Evolutionary conservation across 1,140 invertebrate genomes (phyloP).

Genomic region (Rhagoletis zephyria): DNA sequence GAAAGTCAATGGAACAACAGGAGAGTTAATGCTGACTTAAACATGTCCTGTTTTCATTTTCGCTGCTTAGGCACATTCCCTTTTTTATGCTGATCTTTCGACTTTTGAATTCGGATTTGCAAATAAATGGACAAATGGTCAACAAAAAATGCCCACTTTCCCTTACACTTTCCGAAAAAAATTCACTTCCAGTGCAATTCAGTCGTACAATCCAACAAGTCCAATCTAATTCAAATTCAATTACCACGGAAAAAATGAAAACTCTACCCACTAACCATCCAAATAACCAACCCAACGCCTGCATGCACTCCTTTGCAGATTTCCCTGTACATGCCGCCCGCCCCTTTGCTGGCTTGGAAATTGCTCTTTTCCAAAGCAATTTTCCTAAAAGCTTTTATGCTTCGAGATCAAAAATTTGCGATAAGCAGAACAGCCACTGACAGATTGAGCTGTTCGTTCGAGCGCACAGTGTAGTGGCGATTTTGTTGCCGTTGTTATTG

Average conservation of each 20-base stretch:
- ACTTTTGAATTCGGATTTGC: no score
- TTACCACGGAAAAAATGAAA: constrained; percentile 25
- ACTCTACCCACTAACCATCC: not conserved
- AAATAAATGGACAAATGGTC: not conserved
- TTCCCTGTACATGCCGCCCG: not conserved
- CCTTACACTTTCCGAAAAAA: not conserved
- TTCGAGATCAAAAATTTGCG: constrained; percentile 34
- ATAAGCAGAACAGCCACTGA: constrained; percentile 39
- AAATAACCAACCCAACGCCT: not conserved
- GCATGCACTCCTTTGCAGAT: not conserved
- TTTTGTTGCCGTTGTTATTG: not conserved
- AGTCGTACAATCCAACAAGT: constrained; percentile 14
- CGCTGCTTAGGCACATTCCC: no score
- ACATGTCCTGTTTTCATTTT: no score
- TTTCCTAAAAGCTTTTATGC: constrained; percentile 44
- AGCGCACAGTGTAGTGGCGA: not conserved
- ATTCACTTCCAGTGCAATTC: constrained; percentile 1
- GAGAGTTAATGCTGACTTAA: no score
- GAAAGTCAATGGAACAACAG: no score
- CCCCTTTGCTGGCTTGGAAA: constrained; percentile 14
- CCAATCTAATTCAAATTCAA: constrained; percentile 36
- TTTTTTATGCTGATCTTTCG: no score
- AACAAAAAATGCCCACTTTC: not conserved
- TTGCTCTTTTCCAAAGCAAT: constrained; percentile 27
- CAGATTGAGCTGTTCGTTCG: constrained; percentile 42